phyloP scores from a whole-genome alignment of 2,113 vertebrate genomes.

The Rhea americana region DNA sequence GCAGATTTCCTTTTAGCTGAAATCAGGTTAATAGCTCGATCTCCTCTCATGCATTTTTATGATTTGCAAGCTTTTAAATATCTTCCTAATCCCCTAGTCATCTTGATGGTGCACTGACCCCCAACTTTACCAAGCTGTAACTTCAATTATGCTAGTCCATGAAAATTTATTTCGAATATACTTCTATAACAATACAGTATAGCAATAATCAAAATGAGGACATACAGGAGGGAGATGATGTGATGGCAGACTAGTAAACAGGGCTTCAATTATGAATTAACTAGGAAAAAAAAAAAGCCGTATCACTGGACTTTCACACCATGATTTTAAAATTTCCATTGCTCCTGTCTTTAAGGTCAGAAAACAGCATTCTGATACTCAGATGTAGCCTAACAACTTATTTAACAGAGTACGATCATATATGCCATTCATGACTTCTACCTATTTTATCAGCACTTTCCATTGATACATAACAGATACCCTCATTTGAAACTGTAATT shows the following conservation, averaged over 20 bases:
- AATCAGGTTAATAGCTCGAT: slow-evolving; percentile 21
- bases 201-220: not conserved
- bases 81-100: slow-evolving; percentile 42
- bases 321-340: not conserved
- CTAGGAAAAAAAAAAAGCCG: not conserved
- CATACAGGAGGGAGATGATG: not conserved
- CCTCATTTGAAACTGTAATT: not conserved
- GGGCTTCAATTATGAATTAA: not conserved
- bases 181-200: not conserved
- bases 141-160: slow-evolving; percentile 16
- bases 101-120: slow-evolving; percentile 31
- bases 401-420: not conserved
- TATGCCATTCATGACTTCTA: not conserved
- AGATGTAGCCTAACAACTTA: not conserved
- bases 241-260: not conserved
- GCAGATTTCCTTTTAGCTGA: slow-evolving; percentile 1
- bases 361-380: not conserved
- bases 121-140: slow-evolving; percentile 23
- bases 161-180: slow-evolving; percentile 42
- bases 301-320: not conserved
- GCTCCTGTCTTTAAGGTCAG: not conserved
- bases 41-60: slow-evolving; percentile 48
- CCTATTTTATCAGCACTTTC: not conserved
- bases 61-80: slow-evolving; percentile 20
- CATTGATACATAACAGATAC: fast-evolving